Percentiles rank a stretch among this genome's conserved stretches.
phyloP scores from a whole-genome alignment of 2,113 vertebrate species.

The Fulmarus glacialis region DNA sequence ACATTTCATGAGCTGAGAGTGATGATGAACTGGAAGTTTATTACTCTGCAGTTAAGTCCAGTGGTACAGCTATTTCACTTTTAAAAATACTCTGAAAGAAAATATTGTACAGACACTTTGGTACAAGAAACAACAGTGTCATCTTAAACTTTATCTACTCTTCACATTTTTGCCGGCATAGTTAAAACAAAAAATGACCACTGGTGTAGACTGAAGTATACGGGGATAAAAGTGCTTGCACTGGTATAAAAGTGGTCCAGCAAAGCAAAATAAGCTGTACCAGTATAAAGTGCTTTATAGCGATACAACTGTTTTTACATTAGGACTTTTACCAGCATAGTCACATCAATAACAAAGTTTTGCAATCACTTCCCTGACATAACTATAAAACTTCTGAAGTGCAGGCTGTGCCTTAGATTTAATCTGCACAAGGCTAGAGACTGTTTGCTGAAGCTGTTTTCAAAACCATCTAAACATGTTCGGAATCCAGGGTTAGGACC shows the following conservation, averaged over 20 bases:
- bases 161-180: background rate
- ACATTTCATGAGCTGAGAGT: slow-evolving; percentile 45
- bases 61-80: slow-evolving; percentile 46
- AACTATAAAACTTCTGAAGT: background rate
- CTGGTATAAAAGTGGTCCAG: background rate
- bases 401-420: background rate
- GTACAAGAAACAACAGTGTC: background rate
- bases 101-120: background rate
- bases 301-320: background rate
- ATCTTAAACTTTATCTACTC: background rate
- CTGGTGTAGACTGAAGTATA: background rate
- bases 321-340: background rate
- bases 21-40: slow-evolving; percentile 33
- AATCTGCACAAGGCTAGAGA: background rate
- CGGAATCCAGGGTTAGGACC: background rate
- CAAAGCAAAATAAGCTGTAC: slow-evolving; percentile 13
- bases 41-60: slow-evolving; percentile 31
- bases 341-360: background rate
- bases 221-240: background rate
- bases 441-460: background rate
- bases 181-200: background rate
- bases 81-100: slow-evolving; percentile 33
- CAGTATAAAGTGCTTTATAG: slow-evolving; percentile 39
- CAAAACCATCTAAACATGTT: background rate
- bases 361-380: background rate